A percentile compares a stretch with the other conserved stretches of the same genome.
Evolutionary conservation across 1,140 invertebrate genomes (phyloP).

Genomic region (Lanistes nyassanus): DNA sequence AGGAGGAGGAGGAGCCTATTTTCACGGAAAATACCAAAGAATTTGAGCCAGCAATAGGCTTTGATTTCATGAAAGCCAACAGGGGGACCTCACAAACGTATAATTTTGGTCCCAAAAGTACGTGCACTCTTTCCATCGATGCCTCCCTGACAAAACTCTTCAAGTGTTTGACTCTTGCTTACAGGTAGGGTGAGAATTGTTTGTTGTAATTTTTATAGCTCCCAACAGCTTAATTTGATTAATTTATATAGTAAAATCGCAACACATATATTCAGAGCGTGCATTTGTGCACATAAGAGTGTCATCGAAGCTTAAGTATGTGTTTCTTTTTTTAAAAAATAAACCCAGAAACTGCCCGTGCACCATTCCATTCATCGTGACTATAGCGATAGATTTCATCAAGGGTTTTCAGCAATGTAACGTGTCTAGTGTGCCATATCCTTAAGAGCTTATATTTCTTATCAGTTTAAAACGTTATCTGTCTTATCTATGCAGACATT

Average conservation of each 20-base stretch:
- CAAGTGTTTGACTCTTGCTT: slow-evolving; percentile 95
- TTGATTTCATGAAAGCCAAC: slow-evolving; percentile 66
- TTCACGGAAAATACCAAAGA: slow-evolving; percentile 31
- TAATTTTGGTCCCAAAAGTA: slow-evolving; percentile 56
- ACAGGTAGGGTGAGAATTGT: slow-evolving; percentile 79
- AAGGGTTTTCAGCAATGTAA: neutral
- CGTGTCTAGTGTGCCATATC: neutral
- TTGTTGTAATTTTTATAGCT: neutral
- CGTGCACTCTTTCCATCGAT: slow-evolving; percentile 83
- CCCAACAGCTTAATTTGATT: no score
- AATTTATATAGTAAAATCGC: no score
- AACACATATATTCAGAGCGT: no score
- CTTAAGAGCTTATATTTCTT: neutral
- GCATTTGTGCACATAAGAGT: no score
- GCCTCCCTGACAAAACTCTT: slow-evolving; percentile 94
- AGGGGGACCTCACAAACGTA: slow-evolving; percentile 66
- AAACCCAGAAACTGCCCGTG: no score
- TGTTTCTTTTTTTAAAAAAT: no score
- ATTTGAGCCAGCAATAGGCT: slow-evolving; percentile 33
- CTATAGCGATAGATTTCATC: neutral
- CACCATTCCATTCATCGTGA: no score
- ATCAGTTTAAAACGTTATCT: neutral
- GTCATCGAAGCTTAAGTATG: no score
- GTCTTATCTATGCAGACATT: neutral
- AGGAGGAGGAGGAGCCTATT: slow-evolving; percentile 45